A percentile compares a stretch with the other conserved stretches of the same genome.
Evolutionary conservation across 2,888 invertebrate genomes (phyloP).

Genomic region (Archips xylosteana): DNA sequence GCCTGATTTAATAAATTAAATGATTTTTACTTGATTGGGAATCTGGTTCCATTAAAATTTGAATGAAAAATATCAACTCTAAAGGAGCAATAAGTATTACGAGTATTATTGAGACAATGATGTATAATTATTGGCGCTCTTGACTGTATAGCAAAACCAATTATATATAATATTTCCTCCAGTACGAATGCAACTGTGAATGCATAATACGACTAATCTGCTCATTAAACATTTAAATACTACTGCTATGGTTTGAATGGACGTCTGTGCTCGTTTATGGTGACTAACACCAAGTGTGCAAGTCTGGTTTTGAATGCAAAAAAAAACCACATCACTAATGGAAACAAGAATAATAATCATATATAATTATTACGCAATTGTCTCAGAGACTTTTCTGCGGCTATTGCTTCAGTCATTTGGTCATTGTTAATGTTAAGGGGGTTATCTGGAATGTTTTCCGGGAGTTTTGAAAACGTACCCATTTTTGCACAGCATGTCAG

Average conservation of each 20-base stretch:
- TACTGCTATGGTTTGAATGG: background rate
- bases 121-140: too few relatives aligned
- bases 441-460: too few relatives aligned
- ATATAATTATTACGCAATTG: background rate
- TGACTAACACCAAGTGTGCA: background rate
- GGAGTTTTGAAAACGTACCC: too few relatives aligned
- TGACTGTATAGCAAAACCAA: too few relatives aligned
- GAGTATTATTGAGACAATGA: too few relatives aligned
- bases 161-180: background rate
- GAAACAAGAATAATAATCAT: background rate
- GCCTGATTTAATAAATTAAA: too few relatives aligned
- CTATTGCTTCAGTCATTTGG: background rate
- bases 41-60: too few relatives aligned
- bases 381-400: background rate
- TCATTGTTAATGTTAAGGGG: too few relatives aligned
- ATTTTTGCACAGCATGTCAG: too few relatives aligned
- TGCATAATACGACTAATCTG: background rate
- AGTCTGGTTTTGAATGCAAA: background rate
- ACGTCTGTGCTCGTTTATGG: background rate
- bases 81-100: too few relatives aligned
- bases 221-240: slow-evolving; percentile 1
- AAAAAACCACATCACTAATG: slow-evolving; percentile 1
- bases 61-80: too few relatives aligned
- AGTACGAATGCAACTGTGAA: background rate
- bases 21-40: too few relatives aligned